A percentile compares a stretch with the other conserved stretches of the same genome.
Conservation (phyloP, 92 coral and sea anemone genomes). For the Heteractis magnifica region DNA sequence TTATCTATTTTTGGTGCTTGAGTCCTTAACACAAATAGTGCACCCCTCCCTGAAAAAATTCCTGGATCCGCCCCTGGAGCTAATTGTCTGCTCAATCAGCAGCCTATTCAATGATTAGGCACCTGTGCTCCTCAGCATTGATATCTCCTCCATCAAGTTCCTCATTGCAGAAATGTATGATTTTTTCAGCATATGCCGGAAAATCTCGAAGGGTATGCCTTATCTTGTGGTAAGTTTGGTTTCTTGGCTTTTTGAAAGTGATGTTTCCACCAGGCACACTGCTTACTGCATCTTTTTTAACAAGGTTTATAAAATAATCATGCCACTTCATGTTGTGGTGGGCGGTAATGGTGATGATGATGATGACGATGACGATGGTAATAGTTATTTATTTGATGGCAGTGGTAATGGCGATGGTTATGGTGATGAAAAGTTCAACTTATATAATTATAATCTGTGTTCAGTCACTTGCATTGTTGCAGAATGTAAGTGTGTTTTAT, state of each 20-base stretch:
- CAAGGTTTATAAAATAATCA: background rate
- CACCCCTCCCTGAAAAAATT: too few species aligned
- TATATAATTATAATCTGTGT: too few species aligned
- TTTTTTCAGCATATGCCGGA: background rate
- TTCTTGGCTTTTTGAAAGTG: background rate
- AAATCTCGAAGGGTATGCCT: background rate
- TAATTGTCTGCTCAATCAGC: too few species aligned
- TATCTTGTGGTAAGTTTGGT: background rate
- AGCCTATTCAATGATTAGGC: background rate
- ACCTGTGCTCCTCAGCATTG: background rate
- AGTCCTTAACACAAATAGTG: too few species aligned
- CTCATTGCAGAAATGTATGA: background rate
- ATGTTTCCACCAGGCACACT: background rate
- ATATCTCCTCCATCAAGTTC: background rate
- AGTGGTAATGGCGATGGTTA: too few species aligned
- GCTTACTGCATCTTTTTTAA: background rate
- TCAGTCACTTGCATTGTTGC: too few species aligned
- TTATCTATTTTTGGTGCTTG: too few species aligned
- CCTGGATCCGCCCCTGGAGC: too few species aligned
- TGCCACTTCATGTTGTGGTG: background rate
- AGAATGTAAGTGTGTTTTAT: too few species aligned
- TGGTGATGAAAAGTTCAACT: too few species aligned
- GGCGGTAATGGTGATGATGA: background rate
- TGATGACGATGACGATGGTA: too few species aligned
- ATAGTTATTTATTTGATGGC: too few species aligned